Evolutionary conservation across 1,140 invertebrate species (phyloP).

Genomic region (Drosophila ficusphila): DNA sequence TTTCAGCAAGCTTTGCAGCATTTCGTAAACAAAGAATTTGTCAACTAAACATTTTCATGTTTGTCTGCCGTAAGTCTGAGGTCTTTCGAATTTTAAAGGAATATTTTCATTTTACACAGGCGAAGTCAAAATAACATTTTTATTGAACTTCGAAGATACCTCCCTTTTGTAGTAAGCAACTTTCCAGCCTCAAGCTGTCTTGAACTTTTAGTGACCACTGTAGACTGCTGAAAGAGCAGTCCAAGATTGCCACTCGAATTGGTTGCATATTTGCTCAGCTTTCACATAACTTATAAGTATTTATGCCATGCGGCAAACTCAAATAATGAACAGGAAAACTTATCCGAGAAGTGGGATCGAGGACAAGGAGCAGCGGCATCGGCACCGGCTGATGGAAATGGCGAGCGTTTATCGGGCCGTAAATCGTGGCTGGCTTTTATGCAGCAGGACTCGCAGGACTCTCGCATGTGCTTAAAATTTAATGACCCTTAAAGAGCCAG

Average conservation of each 20-base stretch:
- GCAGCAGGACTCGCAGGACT: constrained; percentile 45
- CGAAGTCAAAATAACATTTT: too few species aligned
- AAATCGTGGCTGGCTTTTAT: constrained; percentile 66
- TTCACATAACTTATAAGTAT: constrained; percentile 55
- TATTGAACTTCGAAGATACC: too few species aligned
- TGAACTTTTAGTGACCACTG: constrained; percentile 1
- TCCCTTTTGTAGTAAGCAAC: too few species aligned
- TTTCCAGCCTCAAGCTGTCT: too few species aligned
- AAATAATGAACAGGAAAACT: constrained; percentile 48
- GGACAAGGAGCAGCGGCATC: constrained; percentile 7
- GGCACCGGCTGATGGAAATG: constrained; percentile 65
- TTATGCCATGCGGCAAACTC: constrained; percentile 56
- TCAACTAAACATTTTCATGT: too few species aligned
- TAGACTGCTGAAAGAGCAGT: constrained; percentile 3
- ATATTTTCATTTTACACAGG: too few species aligned
- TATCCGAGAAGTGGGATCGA: constrained; percentile 1
- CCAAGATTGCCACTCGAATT: constrained; percentile 50
- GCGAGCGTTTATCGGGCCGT: constrained; percentile 72
- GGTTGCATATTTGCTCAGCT: constrained; percentile 66
- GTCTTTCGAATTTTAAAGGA: too few species aligned
- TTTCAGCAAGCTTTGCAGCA: too few species aligned
- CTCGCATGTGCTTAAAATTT: constrained; percentile 76
- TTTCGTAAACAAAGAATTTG: too few species aligned
- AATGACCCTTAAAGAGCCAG: constrained; percentile 69
- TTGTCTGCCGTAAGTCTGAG: too few species aligned